phyloP scores from a whole-genome alignment of 2,113 vertebrate genomes.

The Pterocles burchelli region DNA sequence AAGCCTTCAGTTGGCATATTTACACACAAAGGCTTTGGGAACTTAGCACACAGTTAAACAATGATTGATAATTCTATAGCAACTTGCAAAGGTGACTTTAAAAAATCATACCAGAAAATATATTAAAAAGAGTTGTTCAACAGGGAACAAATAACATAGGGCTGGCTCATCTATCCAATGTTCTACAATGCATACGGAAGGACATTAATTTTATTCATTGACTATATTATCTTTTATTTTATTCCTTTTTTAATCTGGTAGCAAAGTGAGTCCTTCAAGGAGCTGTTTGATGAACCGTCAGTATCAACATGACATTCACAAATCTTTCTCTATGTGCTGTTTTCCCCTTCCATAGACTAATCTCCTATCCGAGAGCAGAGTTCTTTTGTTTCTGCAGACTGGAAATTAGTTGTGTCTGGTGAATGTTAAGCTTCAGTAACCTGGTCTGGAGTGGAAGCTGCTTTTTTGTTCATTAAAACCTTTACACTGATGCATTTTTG shows the following conservation, averaged over 20 bases:
- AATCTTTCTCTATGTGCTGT: not conserved
- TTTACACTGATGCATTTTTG: not conserved
- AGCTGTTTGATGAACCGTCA: slow-evolving; percentile 14
- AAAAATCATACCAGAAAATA: slow-evolving; percentile 27
- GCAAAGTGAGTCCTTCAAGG: slow-evolving; percentile 1
- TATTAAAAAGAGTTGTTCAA: slow-evolving; percentile 15
- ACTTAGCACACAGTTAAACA: slow-evolving; percentile 37
- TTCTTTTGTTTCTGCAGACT: not conserved
- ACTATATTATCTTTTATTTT: not conserved
- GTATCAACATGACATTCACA: not conserved
- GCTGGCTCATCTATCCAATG: not conserved
- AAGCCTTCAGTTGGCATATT: slow-evolving; percentile 49
- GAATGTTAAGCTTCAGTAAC: not conserved
- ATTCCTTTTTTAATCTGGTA: slow-evolving; percentile 1
- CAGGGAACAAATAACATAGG: not conserved
- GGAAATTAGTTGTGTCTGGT: not conserved
- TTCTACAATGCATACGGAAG: not conserved
- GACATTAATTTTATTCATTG: not conserved
- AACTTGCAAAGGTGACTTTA: slow-evolving; percentile 48
- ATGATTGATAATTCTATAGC: slow-evolving; percentile 42
- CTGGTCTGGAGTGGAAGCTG: not conserved
- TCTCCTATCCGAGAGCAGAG: not conserved
- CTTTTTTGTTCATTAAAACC: not conserved
- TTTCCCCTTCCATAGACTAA: not conserved
- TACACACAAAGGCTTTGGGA: slow-evolving; percentile 41